Percentiles rank a stretch among this genome's conserved stretches.
Evolutionary conservation across 2,888 invertebrate species (phyloP).

Genomic region (Tenthredo mesomela): DNA sequence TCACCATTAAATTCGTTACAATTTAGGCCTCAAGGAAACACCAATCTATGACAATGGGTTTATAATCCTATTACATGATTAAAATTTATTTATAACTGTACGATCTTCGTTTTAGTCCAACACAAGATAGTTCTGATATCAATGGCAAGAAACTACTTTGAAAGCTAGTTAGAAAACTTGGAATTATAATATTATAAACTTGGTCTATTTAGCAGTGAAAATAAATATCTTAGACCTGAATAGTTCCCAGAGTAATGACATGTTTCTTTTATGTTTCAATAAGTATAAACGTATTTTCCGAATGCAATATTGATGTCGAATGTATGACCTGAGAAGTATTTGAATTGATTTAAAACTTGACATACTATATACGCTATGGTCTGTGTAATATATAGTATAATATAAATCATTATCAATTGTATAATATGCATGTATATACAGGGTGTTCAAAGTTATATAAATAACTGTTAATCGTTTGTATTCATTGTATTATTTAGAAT

Average conservation of each 20-base stretch:
- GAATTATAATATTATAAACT: not conserved
- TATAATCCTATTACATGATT: not conserved
- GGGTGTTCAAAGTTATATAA: slow-evolving; percentile 34
- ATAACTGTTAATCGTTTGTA: slow-evolving; percentile 8
- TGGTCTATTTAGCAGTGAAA: not conserved
- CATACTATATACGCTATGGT: not conserved
- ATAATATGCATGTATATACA: slow-evolving; percentile 32
- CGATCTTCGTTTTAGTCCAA: not conserved
- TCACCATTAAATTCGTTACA: not conserved
- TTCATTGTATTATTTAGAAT: slow-evolving; percentile 36
- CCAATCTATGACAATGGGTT: not conserved
- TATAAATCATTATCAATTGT: not conserved
- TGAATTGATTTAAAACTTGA: not conserved
- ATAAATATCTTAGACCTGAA: not conserved
- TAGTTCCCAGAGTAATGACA: not conserved
- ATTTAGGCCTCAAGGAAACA: not conserved
- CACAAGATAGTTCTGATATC: not conserved
- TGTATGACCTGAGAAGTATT: slow-evolving; percentile 4
- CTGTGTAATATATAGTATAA: not conserved
- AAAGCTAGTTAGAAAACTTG: not conserved
- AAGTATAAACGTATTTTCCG: slow-evolving; percentile 5
- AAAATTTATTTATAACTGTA: not conserved
- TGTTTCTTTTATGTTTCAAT: not conserved
- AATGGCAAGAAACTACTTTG: not conserved
- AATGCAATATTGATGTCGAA: not conserved